phyloP scores from a whole-genome alignment of 2,888 invertebrate genomes.

The Drosophila fungiperda region DNA sequence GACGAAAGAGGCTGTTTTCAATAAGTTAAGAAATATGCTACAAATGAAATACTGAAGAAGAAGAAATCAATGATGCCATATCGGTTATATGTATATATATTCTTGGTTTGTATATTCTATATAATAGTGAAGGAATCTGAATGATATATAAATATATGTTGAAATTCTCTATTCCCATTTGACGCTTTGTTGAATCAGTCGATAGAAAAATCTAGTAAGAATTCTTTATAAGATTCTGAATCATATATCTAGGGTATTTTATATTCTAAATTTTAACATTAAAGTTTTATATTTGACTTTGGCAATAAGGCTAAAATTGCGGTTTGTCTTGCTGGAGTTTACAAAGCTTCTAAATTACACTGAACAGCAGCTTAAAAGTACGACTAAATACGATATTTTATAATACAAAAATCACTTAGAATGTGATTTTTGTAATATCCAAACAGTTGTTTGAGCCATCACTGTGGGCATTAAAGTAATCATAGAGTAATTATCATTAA shows the following conservation, averaged over 20 bases:
- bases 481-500: background rate
- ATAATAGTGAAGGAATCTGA: background rate
- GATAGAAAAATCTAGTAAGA: background rate
- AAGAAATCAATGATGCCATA: background rate
- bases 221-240: background rate
- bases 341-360: constrained; percentile 39
- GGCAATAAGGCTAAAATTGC: constrained; percentile 30
- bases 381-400: background rate
- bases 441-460: background rate
- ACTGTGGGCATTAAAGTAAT: background rate
- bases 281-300: constrained; percentile 57
- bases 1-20: background rate
- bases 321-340: constrained; percentile 37
- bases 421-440: background rate
- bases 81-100: background rate
- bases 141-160: background rate
- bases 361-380: constrained; percentile 16
- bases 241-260: constrained; percentile 6
- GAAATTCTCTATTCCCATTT: background rate
- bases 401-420: background rate
- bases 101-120: background rate
- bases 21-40: background rate
- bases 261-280: accelerated
- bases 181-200: background rate
- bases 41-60: background rate